Evolutionary conservation across 2,113 vertebrate species (phyloP).

Genomic region (Hippocampus mohnikei): DNA sequence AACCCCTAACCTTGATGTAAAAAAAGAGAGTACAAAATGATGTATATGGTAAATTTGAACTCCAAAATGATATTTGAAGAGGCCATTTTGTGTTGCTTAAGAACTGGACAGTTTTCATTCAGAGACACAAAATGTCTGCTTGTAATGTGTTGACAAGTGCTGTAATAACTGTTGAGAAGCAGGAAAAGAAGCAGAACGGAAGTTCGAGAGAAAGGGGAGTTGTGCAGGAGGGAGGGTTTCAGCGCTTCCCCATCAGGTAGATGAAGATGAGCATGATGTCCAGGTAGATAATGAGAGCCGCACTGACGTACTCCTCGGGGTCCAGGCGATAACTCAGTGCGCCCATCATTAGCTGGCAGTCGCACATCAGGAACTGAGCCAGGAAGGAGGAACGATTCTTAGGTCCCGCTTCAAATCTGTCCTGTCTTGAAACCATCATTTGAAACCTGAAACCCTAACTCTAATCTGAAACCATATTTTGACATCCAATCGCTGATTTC

Average conservation of each 20-base stretch:
- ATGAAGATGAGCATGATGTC: slow-evolving; percentile 73
- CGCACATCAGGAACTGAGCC: slow-evolving; percentile 64
- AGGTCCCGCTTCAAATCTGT: not conserved
- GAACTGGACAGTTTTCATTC: not conserved
- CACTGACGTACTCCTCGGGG: slow-evolving; percentile 72
- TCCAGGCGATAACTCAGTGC: slow-evolving; percentile 41
- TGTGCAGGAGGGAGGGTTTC: slow-evolving; percentile 13
- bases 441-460: not conserved
- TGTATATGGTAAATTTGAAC: not conserved
- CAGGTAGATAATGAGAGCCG: slow-evolving; percentile 70
- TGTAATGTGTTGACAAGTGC: not conserved
- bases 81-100: not conserved
- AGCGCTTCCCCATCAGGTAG: slow-evolving; percentile 62
- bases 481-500: not conserved
- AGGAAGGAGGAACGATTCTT: not conserved
- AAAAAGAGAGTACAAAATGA: not conserved
- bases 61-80: not conserved
- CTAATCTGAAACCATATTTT: not conserved
- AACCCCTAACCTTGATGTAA: too few relatives aligned
- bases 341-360: slow-evolving; percentile 70
- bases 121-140: not conserved
- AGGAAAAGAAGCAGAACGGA: not conserved
- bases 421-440: not conserved
- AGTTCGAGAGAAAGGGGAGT: not conserved
- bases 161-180: not conserved